Evolutionary conservation across 2,113 vertebrate species (phyloP).

Genomic region (human (Homo sapiens)): DNA sequence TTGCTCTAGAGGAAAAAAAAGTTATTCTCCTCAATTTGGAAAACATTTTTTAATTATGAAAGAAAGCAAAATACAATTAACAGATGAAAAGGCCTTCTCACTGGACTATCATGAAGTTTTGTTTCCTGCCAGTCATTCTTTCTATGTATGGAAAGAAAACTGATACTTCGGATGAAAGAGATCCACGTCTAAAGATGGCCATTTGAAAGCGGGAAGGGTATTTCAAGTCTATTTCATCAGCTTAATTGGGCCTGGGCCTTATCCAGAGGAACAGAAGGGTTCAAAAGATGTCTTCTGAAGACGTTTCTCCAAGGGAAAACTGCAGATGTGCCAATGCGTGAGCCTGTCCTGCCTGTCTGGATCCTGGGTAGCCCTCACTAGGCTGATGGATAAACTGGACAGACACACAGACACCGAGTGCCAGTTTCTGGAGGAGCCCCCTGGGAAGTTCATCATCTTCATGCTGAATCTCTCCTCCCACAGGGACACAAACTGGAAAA

Average conservation of each 20-base stretch:
- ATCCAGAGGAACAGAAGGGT: not conserved
- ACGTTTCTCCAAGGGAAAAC: not conserved
- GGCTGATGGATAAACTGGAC: not conserved
- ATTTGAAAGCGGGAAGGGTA: not conserved
- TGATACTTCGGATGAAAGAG: not conserved
- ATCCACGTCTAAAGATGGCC: not conserved
- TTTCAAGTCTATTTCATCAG: not conserved
- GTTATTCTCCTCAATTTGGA: not conserved
- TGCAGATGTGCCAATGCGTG: fast-evolving
- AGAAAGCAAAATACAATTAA: not conserved
- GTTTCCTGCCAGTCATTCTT: not conserved
- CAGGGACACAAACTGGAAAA: not conserved
- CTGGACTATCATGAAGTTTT: fast-evolving
- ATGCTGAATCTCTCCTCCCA: not conserved
- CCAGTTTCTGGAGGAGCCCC: not conserved
- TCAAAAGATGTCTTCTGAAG: not conserved
- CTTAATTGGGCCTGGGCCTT: not conserved
- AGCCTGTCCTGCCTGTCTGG: not conserved
- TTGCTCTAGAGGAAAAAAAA: not conserved
- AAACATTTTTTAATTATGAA: constrained; percentile 2
- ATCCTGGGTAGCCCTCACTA: not conserved
- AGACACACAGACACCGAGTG: not conserved
- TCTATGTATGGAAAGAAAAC: not conserved
- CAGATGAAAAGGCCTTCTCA: not conserved
- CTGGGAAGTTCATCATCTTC: not conserved